Evolutionary conservation across 2,113 vertebrate genomes (phyloP), one percentile per base, ranked within the genome.

Genomic region (Sander vitreus): DNA sequence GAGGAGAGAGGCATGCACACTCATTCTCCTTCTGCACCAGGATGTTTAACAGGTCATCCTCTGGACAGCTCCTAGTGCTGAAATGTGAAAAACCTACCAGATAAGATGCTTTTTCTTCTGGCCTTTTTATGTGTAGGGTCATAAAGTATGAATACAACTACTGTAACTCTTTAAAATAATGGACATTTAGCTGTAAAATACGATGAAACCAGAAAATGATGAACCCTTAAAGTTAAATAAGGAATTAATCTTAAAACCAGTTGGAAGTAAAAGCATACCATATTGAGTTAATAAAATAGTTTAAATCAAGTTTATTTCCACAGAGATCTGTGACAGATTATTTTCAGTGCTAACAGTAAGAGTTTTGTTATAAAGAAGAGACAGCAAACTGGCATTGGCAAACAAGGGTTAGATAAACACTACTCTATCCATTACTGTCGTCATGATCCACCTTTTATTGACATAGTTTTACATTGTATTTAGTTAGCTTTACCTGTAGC

Each of bases 21-120:
- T 60, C 21, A 13, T 4, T 73, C 10, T 63, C 27, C 25, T 36
- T 48, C 27, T 27, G 58, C 39, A 33, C 9, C 33, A 18, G n/a
- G 30, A 27, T 51, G 43, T 54, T 33, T 11, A 47, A 58, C 68
- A 65, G 45, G 30, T 71, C 51, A 15, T 1, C 33, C 39, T 53
- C 47, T 76, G 77, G 72, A 85, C 66, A 80, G 77, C 73, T 73
- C 67, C 77, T 55, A 43, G 68, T 80, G 59, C 68, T 72, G 68
- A 80, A 72, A 72, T 64, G 19, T n/a, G 16, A 27, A 3, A 66
- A 30, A 47, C 2, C 10, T 18, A 30, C 30, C 15, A 57, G 39
- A 82, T 43, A 43, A 43, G 10, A 43, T 43, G 9, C 39, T 43
- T 43, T 43, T 11, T 43, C 39, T 43, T 43, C 39, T 43, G 39